Conservation (phyloP, 2,888 invertebrate genomes). For the Heteropelma amictum region DNA sequence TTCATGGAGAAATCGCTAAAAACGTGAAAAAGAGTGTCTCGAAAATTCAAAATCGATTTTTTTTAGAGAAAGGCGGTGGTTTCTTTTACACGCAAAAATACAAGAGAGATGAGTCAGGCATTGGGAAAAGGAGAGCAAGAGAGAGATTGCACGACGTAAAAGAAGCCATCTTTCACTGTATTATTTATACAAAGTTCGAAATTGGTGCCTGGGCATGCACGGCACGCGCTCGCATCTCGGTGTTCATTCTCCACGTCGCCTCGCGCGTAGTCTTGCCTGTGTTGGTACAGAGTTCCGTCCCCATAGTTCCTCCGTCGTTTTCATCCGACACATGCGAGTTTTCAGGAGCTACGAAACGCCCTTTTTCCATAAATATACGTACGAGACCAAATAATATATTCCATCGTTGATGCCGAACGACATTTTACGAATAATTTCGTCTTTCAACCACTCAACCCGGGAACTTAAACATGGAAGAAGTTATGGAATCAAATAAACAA, state of each 20-base stretch:
- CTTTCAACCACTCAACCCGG: background rate
- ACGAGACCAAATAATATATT: constrained; percentile 44
- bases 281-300: constrained; percentile 5
- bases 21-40: no score
- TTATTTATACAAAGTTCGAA: constrained; percentile 75
- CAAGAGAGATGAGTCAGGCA: constrained; percentile 56
- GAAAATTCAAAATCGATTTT: constrained; percentile 79
- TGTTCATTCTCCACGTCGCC: constrained; percentile 32
- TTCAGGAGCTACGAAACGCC: constrained; percentile 29
- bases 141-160: constrained; percentile 24
- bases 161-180: constrained; percentile 72
- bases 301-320: constrained; percentile 37
- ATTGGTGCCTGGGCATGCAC: constrained; percentile 75
- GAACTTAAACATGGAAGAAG: constrained; percentile 12
- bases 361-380: constrained; percentile 25
- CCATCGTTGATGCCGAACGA: constrained; percentile 45
- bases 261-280: background rate
- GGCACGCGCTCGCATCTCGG: constrained; percentile 71
- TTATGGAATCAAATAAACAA: constrained; percentile 42
- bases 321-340: constrained; percentile 41
- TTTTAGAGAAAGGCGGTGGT: constrained; percentile 61
- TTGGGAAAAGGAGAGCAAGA: background rate
- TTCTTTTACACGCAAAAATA: constrained; percentile 61
- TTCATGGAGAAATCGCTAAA: no score
- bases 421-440: constrained; percentile 51